Conservation (phyloP, 2,797 vertebrate genomes). For the Phoxinus dragarum region DNA sequence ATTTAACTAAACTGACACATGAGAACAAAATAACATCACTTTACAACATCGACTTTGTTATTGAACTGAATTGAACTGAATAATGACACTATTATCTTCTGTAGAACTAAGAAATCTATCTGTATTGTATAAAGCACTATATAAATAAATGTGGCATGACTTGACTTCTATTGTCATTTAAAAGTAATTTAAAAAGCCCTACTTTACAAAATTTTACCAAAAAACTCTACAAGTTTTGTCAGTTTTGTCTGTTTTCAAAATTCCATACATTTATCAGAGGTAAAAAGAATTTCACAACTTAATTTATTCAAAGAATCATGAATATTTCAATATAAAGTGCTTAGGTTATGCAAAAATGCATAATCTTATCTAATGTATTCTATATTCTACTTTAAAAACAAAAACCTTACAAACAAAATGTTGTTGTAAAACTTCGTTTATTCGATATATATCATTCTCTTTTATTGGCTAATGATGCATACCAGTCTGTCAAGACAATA, state of each 20-base stretch:
- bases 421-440: not conserved
- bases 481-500: slow-evolving; percentile 64
- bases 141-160: too few species aligned
- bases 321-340: not conserved
- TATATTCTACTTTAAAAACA: not conserved
- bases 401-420: not conserved
- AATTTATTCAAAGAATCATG: not conserved
- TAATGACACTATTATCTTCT: too few species aligned
- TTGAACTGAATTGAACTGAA: too few species aligned
- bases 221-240: not conserved
- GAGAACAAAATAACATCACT: too few species aligned
- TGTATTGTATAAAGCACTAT: too few species aligned
- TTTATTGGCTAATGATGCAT: slow-evolving; percentile 47
- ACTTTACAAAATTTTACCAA: not conserved
- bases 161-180: not conserved
- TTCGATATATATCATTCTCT: not conserved
- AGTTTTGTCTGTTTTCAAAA: not conserved
- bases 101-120: too few species aligned
- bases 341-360: slow-evolving; percentile 1
- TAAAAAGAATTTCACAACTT: not conserved
- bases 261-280: not conserved
- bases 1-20: too few species aligned
- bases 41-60: too few species aligned
- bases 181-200: not conserved
- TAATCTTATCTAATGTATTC: not conserved